These are phyloP conservation scores for Rhagonycha lutea DNA, from an alignment of 2,888 invertebrate genomes.

Conservation along the genomic window DNA sequence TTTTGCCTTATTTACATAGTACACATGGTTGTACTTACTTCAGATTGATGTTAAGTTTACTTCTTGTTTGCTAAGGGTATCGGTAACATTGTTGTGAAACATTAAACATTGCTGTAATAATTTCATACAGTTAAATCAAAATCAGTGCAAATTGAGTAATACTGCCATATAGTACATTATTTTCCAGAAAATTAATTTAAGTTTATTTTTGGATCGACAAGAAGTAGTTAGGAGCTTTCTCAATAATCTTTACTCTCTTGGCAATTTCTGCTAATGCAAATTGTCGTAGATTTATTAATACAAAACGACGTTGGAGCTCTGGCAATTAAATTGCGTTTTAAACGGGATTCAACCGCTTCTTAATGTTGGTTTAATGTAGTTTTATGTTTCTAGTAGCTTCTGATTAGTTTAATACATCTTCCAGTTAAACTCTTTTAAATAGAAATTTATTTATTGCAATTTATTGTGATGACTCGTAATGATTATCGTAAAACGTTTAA, in stretches of 20 bases:
- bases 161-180: background rate
- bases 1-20: background rate
- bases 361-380: slow-evolving; percentile 29
- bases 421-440: background rate
- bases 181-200: background rate
- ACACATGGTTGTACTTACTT: background rate
- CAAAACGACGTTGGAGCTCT: slow-evolving; percentile 18
- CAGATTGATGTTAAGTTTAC: background rate
- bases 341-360: slow-evolving; percentile 20
- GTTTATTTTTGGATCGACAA: background rate
- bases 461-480: background rate
- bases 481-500: background rate
- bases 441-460: background rate
- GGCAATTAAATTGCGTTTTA: slow-evolving; percentile 30
- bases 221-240: background rate
- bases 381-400: slow-evolving; percentile 16
- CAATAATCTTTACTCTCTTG: background rate
- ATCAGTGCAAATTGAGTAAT: no score
- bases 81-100: background rate
- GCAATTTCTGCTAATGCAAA: slow-evolving; percentile 8
- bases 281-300: slow-evolving; percentile 10
- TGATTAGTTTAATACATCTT: background rate
- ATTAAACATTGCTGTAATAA: no score
- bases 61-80: background rate
- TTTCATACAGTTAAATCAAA: no score